A percentile compares a stretch with the other conserved stretches of the same genome.
These are phyloP conservation scores for Orientallactaga sibirica DNA, from an alignment of 2,797 vertebrate species.

Conservation along the genomic window DNA sequence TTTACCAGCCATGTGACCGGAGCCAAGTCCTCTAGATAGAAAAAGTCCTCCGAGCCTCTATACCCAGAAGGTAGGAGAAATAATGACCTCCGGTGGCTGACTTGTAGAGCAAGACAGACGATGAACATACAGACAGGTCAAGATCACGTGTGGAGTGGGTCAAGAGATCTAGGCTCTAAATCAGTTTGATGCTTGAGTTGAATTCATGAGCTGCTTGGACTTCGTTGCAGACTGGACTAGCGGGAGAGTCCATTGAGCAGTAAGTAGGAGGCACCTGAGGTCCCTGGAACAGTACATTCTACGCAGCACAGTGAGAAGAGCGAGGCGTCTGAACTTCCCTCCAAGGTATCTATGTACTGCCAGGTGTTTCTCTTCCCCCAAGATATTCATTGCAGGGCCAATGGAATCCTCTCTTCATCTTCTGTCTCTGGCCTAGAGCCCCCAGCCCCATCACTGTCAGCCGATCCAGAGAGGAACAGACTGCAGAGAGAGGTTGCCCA, in stretches of 20 bases:
- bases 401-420: neutral
- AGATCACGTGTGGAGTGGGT: neutral
- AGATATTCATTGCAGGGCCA: neutral
- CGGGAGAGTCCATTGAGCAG: neutral
- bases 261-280: neutral
- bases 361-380: neutral
- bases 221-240: neutral
- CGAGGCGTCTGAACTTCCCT: neutral
- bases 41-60: neutral
- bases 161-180: neutral
- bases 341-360: neutral
- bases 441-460: neutral
- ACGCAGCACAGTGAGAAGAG: neutral
- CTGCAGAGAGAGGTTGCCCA: constrained; percentile 54
- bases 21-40: neutral
- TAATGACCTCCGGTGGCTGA: neutral
- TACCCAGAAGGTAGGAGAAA: neutral
- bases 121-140: neutral
- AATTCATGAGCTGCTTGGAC: neutral
- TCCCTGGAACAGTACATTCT: neutral
- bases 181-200: neutral
- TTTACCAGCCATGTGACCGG: neutral
- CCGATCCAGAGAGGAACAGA: constrained; percentile 51
- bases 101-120: neutral
- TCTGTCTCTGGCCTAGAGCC: constrained; percentile 11